A percentile compares a stretch with the other conserved stretches of the same genome.
These are phyloP conservation scores for Drosophila infuscata DNA, from an alignment of 2,888 invertebrate genomes.

Conservation along the genomic window DNA sequence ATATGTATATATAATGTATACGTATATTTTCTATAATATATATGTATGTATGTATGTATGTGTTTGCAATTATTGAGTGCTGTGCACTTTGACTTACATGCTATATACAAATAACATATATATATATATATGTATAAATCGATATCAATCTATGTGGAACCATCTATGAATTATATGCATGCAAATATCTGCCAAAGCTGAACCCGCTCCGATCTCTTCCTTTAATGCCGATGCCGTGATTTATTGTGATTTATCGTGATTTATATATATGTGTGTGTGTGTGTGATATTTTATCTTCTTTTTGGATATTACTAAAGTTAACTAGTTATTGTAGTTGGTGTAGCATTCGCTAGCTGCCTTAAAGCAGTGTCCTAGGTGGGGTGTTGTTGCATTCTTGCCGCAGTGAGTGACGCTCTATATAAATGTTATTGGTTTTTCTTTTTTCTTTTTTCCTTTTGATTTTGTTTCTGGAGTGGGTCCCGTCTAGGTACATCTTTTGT, in stretches of 20 bases:
- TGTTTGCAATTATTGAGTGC: constrained; percentile 30
- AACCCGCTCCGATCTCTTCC: constrained; percentile 45
- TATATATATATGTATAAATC: constrained; percentile 40
- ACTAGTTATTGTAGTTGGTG: constrained; percentile 63
- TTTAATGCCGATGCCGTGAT: constrained; percentile 19
- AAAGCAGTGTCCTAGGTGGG: constrained; percentile 78
- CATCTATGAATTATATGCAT: constrained; percentile 35
- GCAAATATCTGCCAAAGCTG: constrained; percentile 43
- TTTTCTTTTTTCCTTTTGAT: no score
- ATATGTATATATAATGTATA: constrained; percentile 4
- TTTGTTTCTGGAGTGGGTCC: constrained; percentile 69
- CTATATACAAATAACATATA: constrained; percentile 51
- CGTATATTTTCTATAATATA: constrained; percentile 8
- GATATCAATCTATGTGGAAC: constrained; percentile 25
- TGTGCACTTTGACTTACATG: constrained; percentile 38
- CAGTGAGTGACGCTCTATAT: constrained; percentile 61
- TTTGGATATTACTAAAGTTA: constrained; percentile 42
- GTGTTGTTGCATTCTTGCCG: constrained; percentile 68
- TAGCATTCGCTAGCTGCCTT: constrained; percentile 74
- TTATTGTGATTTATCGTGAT: neutral
- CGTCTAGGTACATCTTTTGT: constrained; percentile 59
- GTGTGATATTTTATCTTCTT: neutral
- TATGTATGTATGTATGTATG: neutral
- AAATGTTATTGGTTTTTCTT: neutral
- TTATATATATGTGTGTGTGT: constrained; percentile 9